Conservation (phyloP, 2,113 vertebrate species). For the Spheniscus mendiculus region DNA sequence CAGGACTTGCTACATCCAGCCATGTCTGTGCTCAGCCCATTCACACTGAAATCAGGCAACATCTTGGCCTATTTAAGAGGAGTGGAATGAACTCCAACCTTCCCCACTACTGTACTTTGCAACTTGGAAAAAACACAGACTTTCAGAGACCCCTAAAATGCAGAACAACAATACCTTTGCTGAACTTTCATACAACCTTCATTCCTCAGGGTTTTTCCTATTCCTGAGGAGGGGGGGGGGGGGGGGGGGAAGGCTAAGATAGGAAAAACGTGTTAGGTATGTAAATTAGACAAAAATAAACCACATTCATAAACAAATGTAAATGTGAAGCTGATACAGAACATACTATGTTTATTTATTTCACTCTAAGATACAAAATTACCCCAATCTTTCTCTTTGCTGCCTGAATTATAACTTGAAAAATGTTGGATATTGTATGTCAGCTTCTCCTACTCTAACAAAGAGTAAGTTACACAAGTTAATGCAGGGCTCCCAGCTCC, state of each 20-base stretch:
- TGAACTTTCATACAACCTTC: background rate
- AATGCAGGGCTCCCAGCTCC: background rate
- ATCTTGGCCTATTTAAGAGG: background rate
- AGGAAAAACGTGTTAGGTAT: background rate
- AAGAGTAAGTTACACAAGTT: background rate
- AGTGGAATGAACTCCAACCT: background rate
- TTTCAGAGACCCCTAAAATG: background rate
- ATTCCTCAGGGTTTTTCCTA: background rate
- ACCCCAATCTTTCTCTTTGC: background rate
- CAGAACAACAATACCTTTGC: background rate
- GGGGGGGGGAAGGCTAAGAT: background rate
- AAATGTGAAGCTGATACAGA: background rate
- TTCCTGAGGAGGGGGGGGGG: background rate
- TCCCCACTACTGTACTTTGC: background rate
- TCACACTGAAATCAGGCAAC: background rate
- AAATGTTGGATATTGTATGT: background rate
- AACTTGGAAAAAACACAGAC: background rate
- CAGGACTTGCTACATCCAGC: background rate
- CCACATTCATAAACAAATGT: background rate
- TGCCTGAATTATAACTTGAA: background rate
- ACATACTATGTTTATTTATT: background rate
- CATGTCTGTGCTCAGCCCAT: background rate
- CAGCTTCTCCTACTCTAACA: background rate
- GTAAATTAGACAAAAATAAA: background rate
- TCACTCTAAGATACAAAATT: background rate